These are phyloP conservation scores for Deilephila elpenor DNA, from an alignment of 2,888 invertebrate genomes.

Conservation along the genomic window DNA sequence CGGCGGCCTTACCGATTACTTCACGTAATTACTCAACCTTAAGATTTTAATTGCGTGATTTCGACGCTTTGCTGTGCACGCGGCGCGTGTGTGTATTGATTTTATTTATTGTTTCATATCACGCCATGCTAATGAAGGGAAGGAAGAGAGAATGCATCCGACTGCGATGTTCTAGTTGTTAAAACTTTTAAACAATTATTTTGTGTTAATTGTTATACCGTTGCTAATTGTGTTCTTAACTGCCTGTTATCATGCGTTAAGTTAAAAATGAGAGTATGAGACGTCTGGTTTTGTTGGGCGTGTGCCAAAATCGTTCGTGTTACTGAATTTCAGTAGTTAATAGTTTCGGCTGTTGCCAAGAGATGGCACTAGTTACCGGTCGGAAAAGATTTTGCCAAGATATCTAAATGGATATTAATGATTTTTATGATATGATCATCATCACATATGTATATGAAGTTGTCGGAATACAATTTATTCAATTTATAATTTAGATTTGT, in stretches of 20 bases:
- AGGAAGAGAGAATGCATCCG: conserved; percentile 2
- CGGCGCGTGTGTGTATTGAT: not conserved
- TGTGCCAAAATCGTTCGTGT: not conserved
- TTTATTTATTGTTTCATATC: conserved; percentile 7
- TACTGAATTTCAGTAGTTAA: conserved; percentile 11
- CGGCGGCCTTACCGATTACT: conserved; percentile 16
- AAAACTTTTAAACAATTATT: not conserved
- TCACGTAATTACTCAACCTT: conserved; percentile 25
- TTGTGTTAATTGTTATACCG: too few relatives aligned
- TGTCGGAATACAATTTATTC: too few relatives aligned
- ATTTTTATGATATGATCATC: too few relatives aligned
- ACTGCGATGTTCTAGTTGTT: not conserved
- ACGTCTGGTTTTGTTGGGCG: not conserved
- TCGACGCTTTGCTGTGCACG: conserved; percentile 6
- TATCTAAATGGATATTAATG: too few relatives aligned
- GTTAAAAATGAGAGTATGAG: not conserved
- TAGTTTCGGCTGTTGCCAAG: conserved; percentile 7
- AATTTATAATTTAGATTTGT: too few relatives aligned
- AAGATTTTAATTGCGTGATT: conserved; percentile 22
- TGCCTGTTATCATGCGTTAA: too few relatives aligned
- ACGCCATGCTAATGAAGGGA: not conserved
- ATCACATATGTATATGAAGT: too few relatives aligned
- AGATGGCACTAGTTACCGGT: conserved; percentile 15
- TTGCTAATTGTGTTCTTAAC: too few relatives aligned
- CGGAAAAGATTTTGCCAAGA: not conserved